Conservation (phyloP, 2,888 invertebrate genomes). For the Scelioninae gen. 1 region DNA sequence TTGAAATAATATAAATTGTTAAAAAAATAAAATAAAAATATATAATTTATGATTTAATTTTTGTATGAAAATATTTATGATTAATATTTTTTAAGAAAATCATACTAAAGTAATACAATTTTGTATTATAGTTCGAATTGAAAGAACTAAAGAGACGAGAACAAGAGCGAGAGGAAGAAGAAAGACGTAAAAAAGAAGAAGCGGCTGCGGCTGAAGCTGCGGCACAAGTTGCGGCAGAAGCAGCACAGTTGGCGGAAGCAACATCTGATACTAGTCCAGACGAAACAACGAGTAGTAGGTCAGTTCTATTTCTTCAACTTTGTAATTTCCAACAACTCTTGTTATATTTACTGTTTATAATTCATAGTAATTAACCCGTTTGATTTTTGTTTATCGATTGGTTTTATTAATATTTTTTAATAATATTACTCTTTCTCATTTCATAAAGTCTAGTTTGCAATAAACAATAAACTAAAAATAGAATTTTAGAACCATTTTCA, state of each 20-base stretch:
- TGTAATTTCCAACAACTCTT: too few relatives aligned
- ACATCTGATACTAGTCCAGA: slow-evolving; percentile 84
- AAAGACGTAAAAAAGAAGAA: slow-evolving; percentile 88
- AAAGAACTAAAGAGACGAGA: slow-evolving; percentile 96
- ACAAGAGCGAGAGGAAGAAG: slow-evolving; percentile 88
- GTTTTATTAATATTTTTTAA: too few relatives aligned
- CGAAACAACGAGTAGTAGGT: slow-evolving; percentile 83
- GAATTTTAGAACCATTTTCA: too few relatives aligned
- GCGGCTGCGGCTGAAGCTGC: slow-evolving; percentile 94
- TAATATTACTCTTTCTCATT: too few relatives aligned
- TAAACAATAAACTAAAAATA: too few relatives aligned
- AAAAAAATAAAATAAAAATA: background rate
- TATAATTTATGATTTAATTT: background rate
- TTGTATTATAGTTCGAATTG: slow-evolving; percentile 92
- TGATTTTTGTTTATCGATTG: too few relatives aligned
- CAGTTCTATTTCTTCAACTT: slow-evolving; percentile 28
- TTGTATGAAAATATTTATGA: too few relatives aligned
- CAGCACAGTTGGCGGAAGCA: slow-evolving; percentile 87
- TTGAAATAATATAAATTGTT: background rate
- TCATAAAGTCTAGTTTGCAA: too few relatives aligned
- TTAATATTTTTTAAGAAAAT: too few relatives aligned
- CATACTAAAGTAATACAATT: background rate
- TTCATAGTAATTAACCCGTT: too few relatives aligned
- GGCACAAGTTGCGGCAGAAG: slow-evolving; percentile 92
- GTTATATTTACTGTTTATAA: too few relatives aligned